A percentile compares a stretch with the other conserved stretches of the same genome.
These are phyloP conservation scores for Tuberolachnus salignus DNA, from an alignment of 2,888 invertebrate species.

Conservation along the genomic window DNA sequence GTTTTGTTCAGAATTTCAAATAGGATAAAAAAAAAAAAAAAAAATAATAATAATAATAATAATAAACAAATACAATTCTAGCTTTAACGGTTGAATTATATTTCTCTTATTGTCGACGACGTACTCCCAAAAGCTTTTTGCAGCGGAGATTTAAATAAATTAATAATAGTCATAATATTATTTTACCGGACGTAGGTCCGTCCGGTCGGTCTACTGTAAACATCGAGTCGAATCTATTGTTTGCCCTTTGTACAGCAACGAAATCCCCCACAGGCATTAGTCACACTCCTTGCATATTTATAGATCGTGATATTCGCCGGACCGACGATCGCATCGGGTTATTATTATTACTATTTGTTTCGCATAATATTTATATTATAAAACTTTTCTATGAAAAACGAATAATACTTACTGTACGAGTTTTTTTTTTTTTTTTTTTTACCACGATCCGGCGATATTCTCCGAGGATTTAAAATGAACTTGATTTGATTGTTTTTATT, in stretches of 20 bases:
- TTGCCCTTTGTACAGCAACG: neutral
- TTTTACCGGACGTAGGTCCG: neutral
- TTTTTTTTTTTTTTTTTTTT: too few relatives aligned
- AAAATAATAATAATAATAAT: too few relatives aligned
- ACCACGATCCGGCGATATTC: too few relatives aligned
- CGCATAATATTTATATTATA: neutral
- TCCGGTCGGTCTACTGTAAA: neutral
- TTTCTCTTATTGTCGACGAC: too few relatives aligned
- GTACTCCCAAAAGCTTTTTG: too few relatives aligned
- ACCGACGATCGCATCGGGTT: neutral
- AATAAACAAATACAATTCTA: too few relatives aligned
- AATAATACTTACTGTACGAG: neutral
- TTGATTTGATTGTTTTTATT: too few relatives aligned
- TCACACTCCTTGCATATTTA: slow-evolving; percentile 2
- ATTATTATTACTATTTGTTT: neutral
- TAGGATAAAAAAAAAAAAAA: too few relatives aligned
- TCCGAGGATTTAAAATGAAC: too few relatives aligned
- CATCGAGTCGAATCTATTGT: slow-evolving; percentile 16
- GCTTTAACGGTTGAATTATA: too few relatives aligned
- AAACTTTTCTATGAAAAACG: neutral
- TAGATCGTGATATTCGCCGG: neutral
- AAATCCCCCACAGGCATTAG: slow-evolving; percentile 13
- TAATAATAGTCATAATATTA: neutral
- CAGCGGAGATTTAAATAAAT: neutral
- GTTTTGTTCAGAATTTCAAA: too few relatives aligned